Evolutionary conservation across 2,888 invertebrate genomes (phyloP), one percentile per base, ranked within the genome.

Genomic region (Buathra laborator): DNA sequence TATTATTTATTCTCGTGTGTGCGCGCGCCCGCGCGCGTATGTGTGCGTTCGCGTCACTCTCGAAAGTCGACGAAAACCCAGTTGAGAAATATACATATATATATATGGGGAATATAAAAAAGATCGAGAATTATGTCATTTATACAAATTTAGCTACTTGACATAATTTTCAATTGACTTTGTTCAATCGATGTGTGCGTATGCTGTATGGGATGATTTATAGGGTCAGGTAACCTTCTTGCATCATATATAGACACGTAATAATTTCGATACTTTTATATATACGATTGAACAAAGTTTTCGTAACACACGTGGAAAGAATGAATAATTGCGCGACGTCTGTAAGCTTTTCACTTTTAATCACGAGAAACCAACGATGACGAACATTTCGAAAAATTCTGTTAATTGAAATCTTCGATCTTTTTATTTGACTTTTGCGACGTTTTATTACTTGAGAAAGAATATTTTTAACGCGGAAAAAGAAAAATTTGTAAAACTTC

Each of bases 1-100:
- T 85, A 87, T 87, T 87, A 86, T 87, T 87, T 87, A 86, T 81
- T 74, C 53, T 75, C 68, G 74, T 46, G n/a, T 51, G 29, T 48
- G 56, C 43, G 59, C 79, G 72, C 24, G 12, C 24, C 12, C 9
- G 56, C 56, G 3, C 19, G 37, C 7, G 9, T 37, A 2, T 37
- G 9, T 9, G 29, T 9, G 24, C 7, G 10, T 16, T 70, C 78
- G 32, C 51, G 24, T 37, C 53, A 43, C 43, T 46, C 70, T 9
- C 37, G 37, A 37, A 19, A 14, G 19, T n/a, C 12, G 46, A 68
- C n/a, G 56, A 32, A 48, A 62, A 24, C 29, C 14, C 10, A 5
- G 29, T 6, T 14, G 44, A 16, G 29, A 44, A 19, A 44, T 29
- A 59, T 29, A 16, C 37, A 37, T 37, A 37, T 37, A 7, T 16